A percentile compares a stretch with the other conserved stretches of the same genome.
phyloP scores from a whole-genome alignment of 2,113 vertebrate genomes.

The Pteronura brasiliensis region DNA sequence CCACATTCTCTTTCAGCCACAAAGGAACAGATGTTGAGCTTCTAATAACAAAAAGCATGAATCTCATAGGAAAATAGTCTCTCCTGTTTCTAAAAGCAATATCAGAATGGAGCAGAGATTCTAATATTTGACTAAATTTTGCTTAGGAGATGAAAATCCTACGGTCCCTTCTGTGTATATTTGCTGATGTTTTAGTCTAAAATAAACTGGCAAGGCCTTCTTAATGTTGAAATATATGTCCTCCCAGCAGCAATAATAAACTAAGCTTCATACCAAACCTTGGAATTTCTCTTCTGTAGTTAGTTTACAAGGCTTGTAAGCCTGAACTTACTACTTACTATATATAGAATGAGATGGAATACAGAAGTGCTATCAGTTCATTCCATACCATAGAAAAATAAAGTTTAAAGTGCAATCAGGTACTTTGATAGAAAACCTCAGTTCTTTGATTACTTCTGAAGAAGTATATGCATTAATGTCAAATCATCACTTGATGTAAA shows the following conservation, averaged over 20 bases:
- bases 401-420: conserved; percentile 69
- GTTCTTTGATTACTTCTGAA: conserved; percentile 70
- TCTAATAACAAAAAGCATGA: conserved; percentile 59
- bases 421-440: conserved; percentile 68
- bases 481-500: conserved; percentile 67
- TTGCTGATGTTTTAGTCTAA: conserved; percentile 21
- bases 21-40: conserved; percentile 68
- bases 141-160: conserved; percentile 54
- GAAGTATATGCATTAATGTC: conserved; percentile 70
- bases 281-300: background rate
- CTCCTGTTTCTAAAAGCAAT: conserved; percentile 58
- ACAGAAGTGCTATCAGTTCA: conserved; percentile 18
- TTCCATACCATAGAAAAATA: conserved; percentile 49
- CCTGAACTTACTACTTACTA: background rate
- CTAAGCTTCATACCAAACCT: background rate
- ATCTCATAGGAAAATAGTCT: conserved; percentile 53
- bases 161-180: background rate
- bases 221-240: background rate
- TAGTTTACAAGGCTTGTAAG: conserved; percentile 1
- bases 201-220: conserved; percentile 3
- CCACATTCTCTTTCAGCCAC: background rate
- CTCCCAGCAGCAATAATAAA: conserved; percentile 15
- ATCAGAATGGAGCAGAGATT: conserved; percentile 26
- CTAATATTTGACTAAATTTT: conserved; percentile 56
- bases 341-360: conserved; percentile 24